phyloP scores from a whole-genome alignment of 2,888 invertebrate species.

The Eugnorisma glareosa region DNA sequence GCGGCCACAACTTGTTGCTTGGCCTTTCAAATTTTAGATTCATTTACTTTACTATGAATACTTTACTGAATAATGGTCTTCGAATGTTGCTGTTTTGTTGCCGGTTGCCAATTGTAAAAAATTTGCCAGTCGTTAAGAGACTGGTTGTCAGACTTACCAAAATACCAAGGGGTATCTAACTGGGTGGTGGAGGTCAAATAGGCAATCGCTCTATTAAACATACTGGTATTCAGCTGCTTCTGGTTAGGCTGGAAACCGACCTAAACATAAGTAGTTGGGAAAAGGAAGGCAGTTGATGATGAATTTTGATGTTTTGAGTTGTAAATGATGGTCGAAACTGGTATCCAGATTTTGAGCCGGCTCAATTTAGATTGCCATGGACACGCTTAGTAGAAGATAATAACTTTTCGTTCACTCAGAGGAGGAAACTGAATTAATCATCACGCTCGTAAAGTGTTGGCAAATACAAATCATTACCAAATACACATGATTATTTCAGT shows the following conservation, averaged over 20 bases:
- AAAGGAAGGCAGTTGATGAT: too few relatives aligned
- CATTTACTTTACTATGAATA: slow-evolving; percentile 48
- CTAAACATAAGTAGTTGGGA: too few relatives aligned
- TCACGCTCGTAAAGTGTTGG: neutral
- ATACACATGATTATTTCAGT: neutral
- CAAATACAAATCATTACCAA: neutral
- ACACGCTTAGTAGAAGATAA: neutral
- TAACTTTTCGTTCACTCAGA: neutral
- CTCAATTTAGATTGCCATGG: neutral
- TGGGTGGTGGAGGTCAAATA: too few relatives aligned
- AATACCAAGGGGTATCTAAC: too few relatives aligned
- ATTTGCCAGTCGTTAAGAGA: too few relatives aligned
- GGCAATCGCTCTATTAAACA: too few relatives aligned
- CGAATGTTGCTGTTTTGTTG: neutral
- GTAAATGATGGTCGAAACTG: neutral
- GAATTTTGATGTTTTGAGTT: neutral
- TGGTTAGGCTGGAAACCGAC: too few relatives aligned
- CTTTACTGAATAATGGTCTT: slow-evolving; percentile 16
- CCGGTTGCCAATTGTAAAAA: too few relatives aligned
- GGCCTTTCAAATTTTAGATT: slow-evolving; percentile 30
- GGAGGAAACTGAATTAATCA: neutral
- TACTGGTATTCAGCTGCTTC: too few relatives aligned
- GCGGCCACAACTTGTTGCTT: slow-evolving; percentile 51
- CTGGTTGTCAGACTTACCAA: too few relatives aligned
- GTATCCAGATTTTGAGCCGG: neutral